phyloP scores from a whole-genome alignment of 2,113 vertebrate genomes.

The Psammodynastes pulverulentus region DNA sequence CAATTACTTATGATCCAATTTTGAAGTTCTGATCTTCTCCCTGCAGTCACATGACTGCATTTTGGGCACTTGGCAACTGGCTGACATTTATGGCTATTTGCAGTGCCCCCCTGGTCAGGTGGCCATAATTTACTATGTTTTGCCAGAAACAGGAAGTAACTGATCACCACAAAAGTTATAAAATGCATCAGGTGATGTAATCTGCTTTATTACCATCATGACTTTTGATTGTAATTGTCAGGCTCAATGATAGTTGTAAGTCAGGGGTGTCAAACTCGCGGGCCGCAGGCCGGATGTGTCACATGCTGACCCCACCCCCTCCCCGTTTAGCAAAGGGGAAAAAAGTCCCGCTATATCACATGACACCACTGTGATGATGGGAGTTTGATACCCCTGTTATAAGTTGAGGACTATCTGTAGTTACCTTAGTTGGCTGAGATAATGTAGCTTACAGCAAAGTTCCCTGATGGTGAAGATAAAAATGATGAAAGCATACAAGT shows the following conservation, averaged over 20 bases:
- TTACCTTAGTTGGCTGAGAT: not conserved
- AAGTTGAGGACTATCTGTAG: not conserved
- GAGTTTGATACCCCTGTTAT: no score
- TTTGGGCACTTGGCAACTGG: not conserved
- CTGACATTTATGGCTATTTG: not conserved
- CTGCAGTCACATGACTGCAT: not conserved
- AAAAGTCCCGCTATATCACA: no score
- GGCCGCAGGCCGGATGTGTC: no score
- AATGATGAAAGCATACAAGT: not conserved
- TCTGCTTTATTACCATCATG: not conserved
- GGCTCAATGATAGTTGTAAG: not conserved
- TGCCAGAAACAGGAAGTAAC: not conserved
- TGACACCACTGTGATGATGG: no score
- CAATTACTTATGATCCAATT: not conserved
- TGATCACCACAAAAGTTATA: not conserved
- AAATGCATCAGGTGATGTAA: not conserved
- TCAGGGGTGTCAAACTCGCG: no score
- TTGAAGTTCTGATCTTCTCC: not conserved
- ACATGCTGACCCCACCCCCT: no score
- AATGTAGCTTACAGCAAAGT: not conserved
- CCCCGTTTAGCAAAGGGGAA: no score
- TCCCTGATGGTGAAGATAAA: not conserved
- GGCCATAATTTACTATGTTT: not conserved
- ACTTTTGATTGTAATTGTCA: not conserved
- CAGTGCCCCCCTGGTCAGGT: not conserved